A percentile compares a stretch with the other conserved stretches of the same genome.
These are phyloP conservation scores for Teleogryllus occipitalis DNA, from an alignment of 1,140 invertebrate species.

Conservation along the genomic window DNA sequence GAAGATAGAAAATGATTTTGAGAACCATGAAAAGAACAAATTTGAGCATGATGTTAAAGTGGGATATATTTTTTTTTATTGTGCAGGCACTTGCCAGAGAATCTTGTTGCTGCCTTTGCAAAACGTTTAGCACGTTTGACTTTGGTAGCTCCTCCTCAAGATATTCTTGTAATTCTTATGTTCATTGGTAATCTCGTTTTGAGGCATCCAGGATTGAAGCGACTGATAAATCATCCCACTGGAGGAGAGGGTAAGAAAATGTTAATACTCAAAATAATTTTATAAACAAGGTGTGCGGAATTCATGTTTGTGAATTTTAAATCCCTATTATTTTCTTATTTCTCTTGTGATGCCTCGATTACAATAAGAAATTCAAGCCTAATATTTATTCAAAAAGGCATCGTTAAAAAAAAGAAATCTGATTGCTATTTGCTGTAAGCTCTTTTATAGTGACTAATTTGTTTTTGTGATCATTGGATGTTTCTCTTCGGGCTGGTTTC, in stretches of 20 bases:
- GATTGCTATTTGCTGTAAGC: no score
- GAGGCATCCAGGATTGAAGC: conserved; percentile 74
- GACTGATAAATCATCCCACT: conserved; percentile 29
- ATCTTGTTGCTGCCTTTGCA: conserved; percentile 85
- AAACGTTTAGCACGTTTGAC: conserved; percentile 79
- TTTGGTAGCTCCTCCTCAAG: conserved; percentile 70
- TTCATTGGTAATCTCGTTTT: conserved; percentile 82
- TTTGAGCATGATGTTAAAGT: no score
- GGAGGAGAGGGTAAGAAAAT: conserved; percentile 18
- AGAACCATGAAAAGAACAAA: no score
- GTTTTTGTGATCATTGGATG: no score
- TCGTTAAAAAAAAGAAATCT: no score
- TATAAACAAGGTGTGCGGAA: neutral
- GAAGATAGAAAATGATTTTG: no score
- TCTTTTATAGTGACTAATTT: no score
- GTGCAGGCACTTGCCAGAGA: conserved; percentile 77
- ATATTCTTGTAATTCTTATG: conserved; percentile 67
- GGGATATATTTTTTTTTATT: conserved; percentile 16
- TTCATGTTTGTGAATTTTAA: neutral
- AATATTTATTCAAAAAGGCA: no score
- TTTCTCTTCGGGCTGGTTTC: no score
- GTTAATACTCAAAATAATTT: neutral
- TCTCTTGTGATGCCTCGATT: no score
- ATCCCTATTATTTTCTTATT: no score
- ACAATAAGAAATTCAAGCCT: no score